These are phyloP conservation scores for Oreortyx pictus DNA, from an alignment of 2,797 vertebrate genomes.

Conservation along the genomic window DNA sequence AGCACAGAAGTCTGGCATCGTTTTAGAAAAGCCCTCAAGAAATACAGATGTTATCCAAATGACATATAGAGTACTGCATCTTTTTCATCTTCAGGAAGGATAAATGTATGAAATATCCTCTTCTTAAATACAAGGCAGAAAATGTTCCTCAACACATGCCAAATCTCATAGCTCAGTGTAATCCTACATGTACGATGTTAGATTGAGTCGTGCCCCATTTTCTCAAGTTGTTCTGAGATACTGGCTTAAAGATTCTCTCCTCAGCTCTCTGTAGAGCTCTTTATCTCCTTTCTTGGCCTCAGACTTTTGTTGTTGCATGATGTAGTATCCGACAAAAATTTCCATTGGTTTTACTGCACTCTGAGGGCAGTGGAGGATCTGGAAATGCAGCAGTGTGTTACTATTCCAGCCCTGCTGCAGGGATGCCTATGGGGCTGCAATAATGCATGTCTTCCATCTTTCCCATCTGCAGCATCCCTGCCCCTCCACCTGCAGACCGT, in stretches of 20 bases:
- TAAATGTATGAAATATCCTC: neutral
- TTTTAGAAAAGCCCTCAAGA: neutral
- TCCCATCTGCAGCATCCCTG: neutral
- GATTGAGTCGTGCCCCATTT: neutral
- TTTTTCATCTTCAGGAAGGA: neutral
- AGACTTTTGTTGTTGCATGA: neutral
- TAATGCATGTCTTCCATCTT: neutral
- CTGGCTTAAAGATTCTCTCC: neutral
- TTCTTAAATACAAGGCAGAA: neutral
- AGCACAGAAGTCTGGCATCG: neutral
- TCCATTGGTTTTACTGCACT: neutral
- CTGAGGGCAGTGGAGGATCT: neutral
- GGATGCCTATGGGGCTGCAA: neutral
- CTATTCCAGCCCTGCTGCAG: no score
- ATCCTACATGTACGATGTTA: neutral
- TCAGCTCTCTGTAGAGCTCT: neutral
- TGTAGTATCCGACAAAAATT: neutral
- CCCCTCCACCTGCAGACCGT: fast-evolving
- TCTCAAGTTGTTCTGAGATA: neutral
- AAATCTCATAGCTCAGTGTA: neutral
- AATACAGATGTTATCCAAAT: neutral
- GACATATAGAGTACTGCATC: neutral
- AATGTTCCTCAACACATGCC: neutral
- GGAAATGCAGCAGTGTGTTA: neutral
- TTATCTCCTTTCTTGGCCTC: neutral